Evolutionary conservation across 2,797 vertebrate genomes (phyloP).

Genomic region (Pogonophryne albipinna): DNA sequence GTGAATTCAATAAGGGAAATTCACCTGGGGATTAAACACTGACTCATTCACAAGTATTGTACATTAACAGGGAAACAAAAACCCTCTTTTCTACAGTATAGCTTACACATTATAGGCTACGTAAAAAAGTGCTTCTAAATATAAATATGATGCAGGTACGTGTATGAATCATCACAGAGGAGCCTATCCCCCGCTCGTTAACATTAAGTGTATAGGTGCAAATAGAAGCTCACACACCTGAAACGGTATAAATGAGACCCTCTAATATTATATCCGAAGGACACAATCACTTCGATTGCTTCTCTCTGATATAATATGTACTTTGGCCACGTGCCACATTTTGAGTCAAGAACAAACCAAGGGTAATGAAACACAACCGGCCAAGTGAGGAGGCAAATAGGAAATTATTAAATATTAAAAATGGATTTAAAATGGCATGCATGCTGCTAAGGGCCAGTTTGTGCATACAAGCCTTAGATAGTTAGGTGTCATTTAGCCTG

Average conservation of each 20-base stretch:
- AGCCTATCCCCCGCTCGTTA: slow-evolving; percentile 61
- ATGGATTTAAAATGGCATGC: slow-evolving; percentile 55
- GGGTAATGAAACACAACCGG: slow-evolving; percentile 59
- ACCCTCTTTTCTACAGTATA: slow-evolving; percentile 1
- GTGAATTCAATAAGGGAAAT: slow-evolving; percentile 57
- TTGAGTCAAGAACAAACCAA: slow-evolving; percentile 58
- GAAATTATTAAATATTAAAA: slow-evolving; percentile 65
- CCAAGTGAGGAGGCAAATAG: slow-evolving; percentile 44
- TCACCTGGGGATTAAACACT: slow-evolving; percentile 37
- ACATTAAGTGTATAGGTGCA: slow-evolving; percentile 54
- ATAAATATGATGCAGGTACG: slow-evolving; percentile 55
- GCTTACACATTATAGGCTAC: too few relatives aligned
- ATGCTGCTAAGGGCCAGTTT: slow-evolving; percentile 38
- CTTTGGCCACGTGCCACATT: slow-evolving; percentile 56
- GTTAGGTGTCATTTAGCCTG: not conserved
- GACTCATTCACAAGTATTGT: slow-evolving; percentile 64
- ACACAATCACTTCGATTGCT: slow-evolving; percentile 24
- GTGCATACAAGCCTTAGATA: slow-evolving; percentile 7
- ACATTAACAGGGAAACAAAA: not conserved
- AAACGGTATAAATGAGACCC: slow-evolving; percentile 26
- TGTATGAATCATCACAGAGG: slow-evolving; percentile 69
- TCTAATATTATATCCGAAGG: slow-evolving; percentile 14
- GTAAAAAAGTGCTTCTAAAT: slow-evolving; percentile 51
- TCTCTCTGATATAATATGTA: slow-evolving; percentile 12
- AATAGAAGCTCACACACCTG: slow-evolving; percentile 24